Evolutionary conservation across 2,888 invertebrate genomes (phyloP), one percentile per base, ranked within the genome.

Genomic region (Therioaphis trifolii): DNA sequence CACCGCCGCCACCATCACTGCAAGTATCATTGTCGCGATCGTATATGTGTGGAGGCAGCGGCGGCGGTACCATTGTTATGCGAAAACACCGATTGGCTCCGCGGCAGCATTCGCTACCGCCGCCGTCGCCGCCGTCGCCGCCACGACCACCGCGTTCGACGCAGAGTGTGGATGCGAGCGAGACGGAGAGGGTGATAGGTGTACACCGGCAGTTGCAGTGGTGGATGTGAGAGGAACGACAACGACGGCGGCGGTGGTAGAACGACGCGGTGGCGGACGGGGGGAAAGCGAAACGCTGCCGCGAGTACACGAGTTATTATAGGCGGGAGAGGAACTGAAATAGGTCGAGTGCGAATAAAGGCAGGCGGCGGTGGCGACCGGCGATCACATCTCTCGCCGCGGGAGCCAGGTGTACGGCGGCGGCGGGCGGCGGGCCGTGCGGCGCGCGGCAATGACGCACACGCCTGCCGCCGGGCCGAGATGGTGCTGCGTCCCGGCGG

Each of bases 271-370:
- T 7, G 18, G 40, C 1, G 4, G 14, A 14, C 9, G 24, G 55
- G 5, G 74, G 40, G 40, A 15, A 63, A 27, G 52, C 49, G 63
- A 74, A 61, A 61, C 63, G 72, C 49, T 15, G 80, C 72, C 80
- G 74, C 71, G 80, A 80, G 61, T 80, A 71, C 58, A 80, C 82
- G 82, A 82, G 82, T 82, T 74, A 82, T 82, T 74, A 63, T 82
- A 72, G 71, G 29, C 80, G 71, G 71, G 71, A 21, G 46, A 71
- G 61, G 71, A 29, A 46, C 74, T 49, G 72, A 82, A 82, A 82
- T 82, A 82, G 82, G 82, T 82, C 82, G 82, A 82, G 82, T 82
- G 82, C 82, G 82, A 82, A 82, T 82, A 66, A 74, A 82, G 82
- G 82, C 72, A 15, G 74, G 35, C 15, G 46, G 78, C 12, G 63